Evolutionary conservation across 2,888 invertebrate species (phyloP), one percentile per base, ranked within the genome.

Genomic region (Eupithecia subfuscata): DNA sequence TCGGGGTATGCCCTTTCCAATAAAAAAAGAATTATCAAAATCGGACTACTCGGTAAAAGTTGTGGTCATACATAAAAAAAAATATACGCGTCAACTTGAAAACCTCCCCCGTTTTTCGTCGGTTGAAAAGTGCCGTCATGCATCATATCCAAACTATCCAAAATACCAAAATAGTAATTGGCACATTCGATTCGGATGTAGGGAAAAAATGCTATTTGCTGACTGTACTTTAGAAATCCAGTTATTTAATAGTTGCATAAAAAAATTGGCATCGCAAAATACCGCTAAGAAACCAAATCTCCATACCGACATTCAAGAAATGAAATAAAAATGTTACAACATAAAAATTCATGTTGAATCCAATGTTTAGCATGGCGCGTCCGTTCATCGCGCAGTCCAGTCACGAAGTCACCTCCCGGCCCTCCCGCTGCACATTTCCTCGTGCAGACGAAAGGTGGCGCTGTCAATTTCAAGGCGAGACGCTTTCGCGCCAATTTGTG

Each of bases 401-500:
- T 93, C 93, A 93, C 93, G 93, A 85, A 92, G 78, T 91, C 85
- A 79, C 85, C 86, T 85, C 84, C 81, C 85, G 81, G 81, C 86
- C 85, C 86, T 85, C 84, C 81, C 85, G 81, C 81, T 86, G 87
- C 85, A 85, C 85, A 87, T 84, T 89, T 90, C 83, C 71, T 73
- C 74, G 79, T 80, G 83, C 82, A 86, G 86, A 82, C 88, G 86
- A 85, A 85, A 91, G 92, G 89, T 89, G 92, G 90, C 90, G 88
- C 89, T 92, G 92, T 90, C 92, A 92, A 91, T 91, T 92, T 91
- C 86, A 85, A 84, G 85, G 79, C 82, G 80, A 86, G 82, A 86
- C 83, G 77, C 73, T 78, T 76, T 75, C 73, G 77, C 78, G 79
- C 77, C 78, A 80, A 80, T 79, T 79, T 79, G 77, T 75, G 73